phyloP scores from a whole-genome alignment of 35 echinoderm and acorn worm genomes.

The Diadema setosum region DNA sequence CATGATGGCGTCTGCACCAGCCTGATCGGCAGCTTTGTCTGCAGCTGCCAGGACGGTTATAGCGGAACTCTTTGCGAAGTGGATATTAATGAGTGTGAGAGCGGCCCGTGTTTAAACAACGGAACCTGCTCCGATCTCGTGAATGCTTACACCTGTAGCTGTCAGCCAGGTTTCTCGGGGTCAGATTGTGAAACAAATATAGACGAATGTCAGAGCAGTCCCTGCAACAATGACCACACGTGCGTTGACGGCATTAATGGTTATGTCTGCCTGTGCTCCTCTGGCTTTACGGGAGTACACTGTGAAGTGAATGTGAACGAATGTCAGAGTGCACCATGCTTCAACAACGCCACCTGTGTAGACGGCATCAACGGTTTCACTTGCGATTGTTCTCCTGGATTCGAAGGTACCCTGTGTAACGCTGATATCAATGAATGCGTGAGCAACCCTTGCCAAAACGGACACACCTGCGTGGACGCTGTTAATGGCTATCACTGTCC shows the following conservation, averaged over 20 bases:
- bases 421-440: not conserved
- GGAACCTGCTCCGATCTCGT: slow-evolving; percentile 42
- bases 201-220: slow-evolving; percentile 40
- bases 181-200: slow-evolving; percentile 21
- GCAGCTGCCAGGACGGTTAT: slow-evolving; percentile 12
- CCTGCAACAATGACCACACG: slow-evolving; percentile 12
- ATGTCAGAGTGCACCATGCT: slow-evolving; percentile 47
- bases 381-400: slow-evolving; percentile 49
- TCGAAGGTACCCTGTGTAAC: slow-evolving; percentile 37
- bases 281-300: not conserved
- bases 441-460: not conserved
- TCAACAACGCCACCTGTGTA: slow-evolving; percentile 21
- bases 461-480: not conserved
- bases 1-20: slow-evolving; percentile 35
- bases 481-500: slow-evolving; percentile 22
- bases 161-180: slow-evolving; percentile 42
- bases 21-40: slow-evolving; percentile 1
- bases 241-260: slow-evolving; percentile 48
- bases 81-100: slow-evolving; percentile 54
- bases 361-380: slow-evolving; percentile 21
- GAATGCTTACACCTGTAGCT: slow-evolving; percentile 33
- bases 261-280: not conserved
- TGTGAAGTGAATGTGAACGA: slow-evolving; percentile 38
- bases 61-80: slow-evolving; percentile 24
- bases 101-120: slow-evolving; percentile 43